Evolutionary conservation across 2,113 vertebrate species (phyloP).

Genomic region (Clarias gariepinus): DNA sequence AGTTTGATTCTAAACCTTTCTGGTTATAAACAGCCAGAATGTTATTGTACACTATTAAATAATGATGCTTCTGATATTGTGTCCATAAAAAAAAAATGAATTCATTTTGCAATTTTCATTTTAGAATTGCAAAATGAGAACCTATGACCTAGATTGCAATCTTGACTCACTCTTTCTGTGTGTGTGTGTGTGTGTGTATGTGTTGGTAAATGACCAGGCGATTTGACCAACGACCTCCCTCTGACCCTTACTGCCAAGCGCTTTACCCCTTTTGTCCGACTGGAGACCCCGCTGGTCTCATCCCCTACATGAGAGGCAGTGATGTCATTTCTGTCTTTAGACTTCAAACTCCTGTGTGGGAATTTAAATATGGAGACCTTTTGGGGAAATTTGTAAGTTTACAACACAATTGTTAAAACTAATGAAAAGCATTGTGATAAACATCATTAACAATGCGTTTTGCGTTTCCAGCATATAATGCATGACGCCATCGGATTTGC

Average conservation of each 20-base stretch:
- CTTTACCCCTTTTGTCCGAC: conserved; percentile 92
- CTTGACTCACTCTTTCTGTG: not conserved
- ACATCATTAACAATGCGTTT: not conserved
- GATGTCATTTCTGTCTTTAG: conserved; percentile 88
- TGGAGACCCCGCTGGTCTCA: conserved; percentile 75
- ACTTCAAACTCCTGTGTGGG: conserved; percentile 94
- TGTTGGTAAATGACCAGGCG: conserved; percentile 72
- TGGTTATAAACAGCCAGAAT: not conserved
- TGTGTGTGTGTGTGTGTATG: conserved; percentile 11
- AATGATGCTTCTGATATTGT: not conserved
- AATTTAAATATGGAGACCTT: conserved; percentile 91
- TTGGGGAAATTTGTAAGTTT: conserved; percentile 86
- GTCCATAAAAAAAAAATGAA: not conserved
- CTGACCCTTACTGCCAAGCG: conserved; percentile 90
- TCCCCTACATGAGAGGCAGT: conserved; percentile 79
- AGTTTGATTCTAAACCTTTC: not conserved
- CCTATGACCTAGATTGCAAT: not conserved
- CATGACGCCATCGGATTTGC: conserved; percentile 94
- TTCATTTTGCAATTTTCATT: not conserved
- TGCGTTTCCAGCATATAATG: conserved; percentile 86
- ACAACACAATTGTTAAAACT: not conserved
- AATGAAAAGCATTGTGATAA: not conserved
- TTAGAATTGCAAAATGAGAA: not conserved
- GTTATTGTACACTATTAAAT: not conserved
- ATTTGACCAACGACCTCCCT: conserved; percentile 82